phyloP scores from a whole-genome alignment of 1,140 invertebrate genomes.

The Paraescarpia echinospica region DNA sequence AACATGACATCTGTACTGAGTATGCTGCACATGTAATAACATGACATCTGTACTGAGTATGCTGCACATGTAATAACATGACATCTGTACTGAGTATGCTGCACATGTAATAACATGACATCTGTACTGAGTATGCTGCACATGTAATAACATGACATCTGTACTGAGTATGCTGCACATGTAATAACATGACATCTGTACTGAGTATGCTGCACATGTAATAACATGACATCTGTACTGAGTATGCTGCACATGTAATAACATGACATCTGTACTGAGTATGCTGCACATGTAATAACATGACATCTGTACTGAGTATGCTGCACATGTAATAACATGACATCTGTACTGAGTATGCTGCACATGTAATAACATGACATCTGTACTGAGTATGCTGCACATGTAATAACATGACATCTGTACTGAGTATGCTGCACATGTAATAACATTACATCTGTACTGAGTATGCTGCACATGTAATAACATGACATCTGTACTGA shows the following conservation, averaged over 20 bases:
- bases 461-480: neutral
- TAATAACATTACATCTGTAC: neutral
- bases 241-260: neutral
- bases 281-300: neutral
- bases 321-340: neutral
- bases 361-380: neutral
- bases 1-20: too few relatives aligned
- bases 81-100: neutral
- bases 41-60: too few relatives aligned
- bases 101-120: neutral
- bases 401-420: neutral
- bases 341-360: neutral
- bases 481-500: neutral
- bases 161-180: too few relatives aligned
- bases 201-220: too few relatives aligned
- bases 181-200: too few relatives aligned
- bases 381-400: neutral
- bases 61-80: neutral
- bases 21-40: too few relatives aligned
- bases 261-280: neutral
- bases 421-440: neutral
- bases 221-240: neutral
- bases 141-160: too few relatives aligned
- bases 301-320: neutral
- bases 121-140: too few relatives aligned